These are phyloP conservation scores for Gambusia affinis DNA, from an alignment of 2,113 vertebrate species.

Conservation along the genomic window DNA sequence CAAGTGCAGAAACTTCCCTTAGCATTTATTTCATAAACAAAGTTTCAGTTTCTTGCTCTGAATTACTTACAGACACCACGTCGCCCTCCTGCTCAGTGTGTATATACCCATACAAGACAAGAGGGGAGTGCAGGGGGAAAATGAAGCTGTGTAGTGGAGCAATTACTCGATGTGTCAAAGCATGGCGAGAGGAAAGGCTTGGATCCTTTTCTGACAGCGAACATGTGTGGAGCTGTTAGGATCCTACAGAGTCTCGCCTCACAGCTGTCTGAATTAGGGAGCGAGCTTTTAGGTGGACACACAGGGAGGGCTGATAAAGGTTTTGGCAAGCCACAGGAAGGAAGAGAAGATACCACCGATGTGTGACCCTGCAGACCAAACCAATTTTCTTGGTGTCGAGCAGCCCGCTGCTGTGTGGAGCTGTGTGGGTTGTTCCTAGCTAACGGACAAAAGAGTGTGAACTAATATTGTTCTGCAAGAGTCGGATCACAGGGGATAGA, in stretches of 20 bases:
- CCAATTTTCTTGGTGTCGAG: slow-evolving; percentile 63
- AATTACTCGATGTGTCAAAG: slow-evolving; percentile 59
- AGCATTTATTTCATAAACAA: neutral
- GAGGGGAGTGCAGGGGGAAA: slow-evolving; percentile 18
- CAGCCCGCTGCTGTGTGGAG: slow-evolving; percentile 10
- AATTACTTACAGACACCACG: slow-evolving; percentile 19
- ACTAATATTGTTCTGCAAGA: slow-evolving; percentile 26
- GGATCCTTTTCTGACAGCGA: slow-evolving; percentile 19
- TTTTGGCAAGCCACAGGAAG: slow-evolving; percentile 32
- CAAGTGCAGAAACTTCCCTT: neutral
- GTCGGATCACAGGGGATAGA: slow-evolving; percentile 10
- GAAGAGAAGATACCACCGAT: slow-evolving; percentile 27
- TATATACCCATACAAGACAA: slow-evolving; percentile 21
- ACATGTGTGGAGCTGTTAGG: slow-evolving; percentile 18
- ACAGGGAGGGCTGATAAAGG: slow-evolving; percentile 22
- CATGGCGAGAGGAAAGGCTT: slow-evolving; percentile 17
- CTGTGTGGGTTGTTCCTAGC: slow-evolving; percentile 19
- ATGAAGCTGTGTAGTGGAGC: slow-evolving; percentile 43
- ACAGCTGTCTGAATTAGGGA: slow-evolving; percentile 6
- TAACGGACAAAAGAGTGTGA: slow-evolving; percentile 17
- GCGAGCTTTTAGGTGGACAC: neutral
- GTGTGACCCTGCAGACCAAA: slow-evolving; percentile 61
- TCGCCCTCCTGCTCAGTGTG: neutral
- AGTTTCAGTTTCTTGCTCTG: slow-evolving; percentile 19
- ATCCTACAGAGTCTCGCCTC: slow-evolving; percentile 1